Evolutionary conservation across 2,797 vertebrate genomes (phyloP), one percentile per base, ranked within the genome.

Genomic region (Pseudomugil gertrudae): DNA sequence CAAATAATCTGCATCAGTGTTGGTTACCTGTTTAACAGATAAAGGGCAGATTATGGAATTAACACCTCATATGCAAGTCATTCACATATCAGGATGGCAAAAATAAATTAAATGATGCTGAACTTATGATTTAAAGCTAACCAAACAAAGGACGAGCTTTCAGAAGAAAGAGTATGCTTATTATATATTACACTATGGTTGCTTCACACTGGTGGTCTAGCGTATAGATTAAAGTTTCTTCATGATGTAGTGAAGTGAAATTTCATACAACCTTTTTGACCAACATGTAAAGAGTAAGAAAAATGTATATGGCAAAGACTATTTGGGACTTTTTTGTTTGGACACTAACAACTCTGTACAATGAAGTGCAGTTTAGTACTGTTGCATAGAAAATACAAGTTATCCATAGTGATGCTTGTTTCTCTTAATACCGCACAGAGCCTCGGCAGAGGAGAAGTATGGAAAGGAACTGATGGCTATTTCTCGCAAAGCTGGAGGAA

Each of bases 391-490:
- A 26, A 43, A 47, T 2, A 17, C 3, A 23, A 30, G 36, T 8
- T 14, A 40, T 59, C 8, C 38, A 38, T 29, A n/a, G 2, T 52
- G 0, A 75, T 66, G 17, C 24, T 3, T 56, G 27, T 53, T 9
- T 58, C 0, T 70, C 26, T 58, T 61, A 3, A 1, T 55, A 32
- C 23, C 26, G 11, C 51, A 60, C 91, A 99, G 98, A 91, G 95
- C 96, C 0, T 90, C 94, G 29, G 96, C 96, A 17, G 98, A 99
- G 84, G 98, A 99, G 79, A 94, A 91, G 62, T 98, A 98, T 0
- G 98, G 98, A 29, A 98, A 96, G 76, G 97, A 99, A 70, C 79
- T 99, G 85, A 86, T 98, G 69, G 94, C 93, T 36, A 97, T 99
- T 0, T 96, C 96, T 26, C 94, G 93, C 55, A 99, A 96, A 86